Percentiles rank a stretch among this genome's conserved stretches.
phyloP scores from a whole-genome alignment of 2,113 vertebrate species.

The Numida meleagris region DNA sequence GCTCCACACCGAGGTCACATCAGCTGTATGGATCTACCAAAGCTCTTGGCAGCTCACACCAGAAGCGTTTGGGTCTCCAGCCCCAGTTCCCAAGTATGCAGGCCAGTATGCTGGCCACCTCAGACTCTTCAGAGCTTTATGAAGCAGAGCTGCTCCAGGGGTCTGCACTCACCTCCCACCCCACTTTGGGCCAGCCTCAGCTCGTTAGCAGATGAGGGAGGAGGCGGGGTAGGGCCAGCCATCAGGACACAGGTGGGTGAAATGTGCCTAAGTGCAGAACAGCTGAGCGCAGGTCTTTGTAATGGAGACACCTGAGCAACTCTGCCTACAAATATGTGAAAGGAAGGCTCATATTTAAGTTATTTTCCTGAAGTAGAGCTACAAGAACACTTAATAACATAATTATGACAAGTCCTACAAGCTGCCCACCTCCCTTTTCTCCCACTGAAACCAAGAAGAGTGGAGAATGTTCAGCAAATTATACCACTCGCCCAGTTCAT shows the following conservation, averaged over 20 bases:
- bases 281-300: neutral
- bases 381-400: neutral
- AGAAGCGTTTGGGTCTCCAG: neutral
- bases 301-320: neutral
- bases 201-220: neutral
- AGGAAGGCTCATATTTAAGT: neutral
- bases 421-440: neutral
- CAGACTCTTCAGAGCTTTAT: neutral
- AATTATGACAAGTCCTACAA: neutral
- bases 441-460: neutral
- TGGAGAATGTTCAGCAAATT: neutral
- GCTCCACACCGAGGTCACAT: rapidly evolving
- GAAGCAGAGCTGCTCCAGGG: neutral
- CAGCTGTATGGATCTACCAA: neutral
- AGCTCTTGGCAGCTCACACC: neutral
- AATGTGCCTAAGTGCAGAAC: neutral
- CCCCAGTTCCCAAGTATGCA: neutral
- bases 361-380: neutral
- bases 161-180: neutral
- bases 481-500: neutral
- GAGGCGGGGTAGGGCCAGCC: neutral
- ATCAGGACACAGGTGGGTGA: neutral
- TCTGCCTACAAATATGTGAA: neutral
- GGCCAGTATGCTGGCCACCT: rapidly evolving
- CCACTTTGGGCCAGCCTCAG: neutral